Conservation (phyloP, 2,797 vertebrate genomes). For the Lates japonicus region DNA sequence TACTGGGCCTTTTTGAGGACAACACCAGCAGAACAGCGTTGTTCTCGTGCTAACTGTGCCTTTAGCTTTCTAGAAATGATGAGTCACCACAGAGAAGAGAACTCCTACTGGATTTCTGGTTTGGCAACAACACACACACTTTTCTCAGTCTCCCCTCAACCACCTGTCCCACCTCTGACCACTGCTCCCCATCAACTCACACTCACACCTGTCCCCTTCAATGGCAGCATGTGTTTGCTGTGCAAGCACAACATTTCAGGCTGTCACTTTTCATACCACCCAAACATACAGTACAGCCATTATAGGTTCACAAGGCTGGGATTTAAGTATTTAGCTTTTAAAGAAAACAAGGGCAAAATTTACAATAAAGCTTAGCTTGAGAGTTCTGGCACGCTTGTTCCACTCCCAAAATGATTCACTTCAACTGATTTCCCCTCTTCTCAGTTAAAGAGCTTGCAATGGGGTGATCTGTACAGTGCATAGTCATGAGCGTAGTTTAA, state of each 20-base stretch:
- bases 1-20: not conserved
- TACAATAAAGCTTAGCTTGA: not conserved
- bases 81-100: constrained; percentile 9
- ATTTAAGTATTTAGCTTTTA: not conserved
- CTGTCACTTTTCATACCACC: constrained; percentile 8
- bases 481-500: not conserved
- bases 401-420: not conserved
- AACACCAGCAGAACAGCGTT: not conserved
- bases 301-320: not conserved
- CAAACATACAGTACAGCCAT: constrained; percentile 8
- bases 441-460: not conserved
- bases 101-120: constrained; percentile 2
- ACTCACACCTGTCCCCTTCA: constrained; percentile 62
- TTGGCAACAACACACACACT: constrained; percentile 6
- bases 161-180: constrained; percentile 51
- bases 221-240: constrained; percentile 64
- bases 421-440: not conserved
- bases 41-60: not conserved
- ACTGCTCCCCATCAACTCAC: constrained; percentile 20
- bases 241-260: constrained; percentile 32
- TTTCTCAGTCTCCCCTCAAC: not conserved
- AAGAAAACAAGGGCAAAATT: not conserved
- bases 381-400: not conserved
- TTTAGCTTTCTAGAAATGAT: constrained; percentile 1
- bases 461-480: not conserved